Evolutionary conservation across 1,140 invertebrate genomes (phyloP).

Genomic region (Paralvinella palmiformis): DNA sequence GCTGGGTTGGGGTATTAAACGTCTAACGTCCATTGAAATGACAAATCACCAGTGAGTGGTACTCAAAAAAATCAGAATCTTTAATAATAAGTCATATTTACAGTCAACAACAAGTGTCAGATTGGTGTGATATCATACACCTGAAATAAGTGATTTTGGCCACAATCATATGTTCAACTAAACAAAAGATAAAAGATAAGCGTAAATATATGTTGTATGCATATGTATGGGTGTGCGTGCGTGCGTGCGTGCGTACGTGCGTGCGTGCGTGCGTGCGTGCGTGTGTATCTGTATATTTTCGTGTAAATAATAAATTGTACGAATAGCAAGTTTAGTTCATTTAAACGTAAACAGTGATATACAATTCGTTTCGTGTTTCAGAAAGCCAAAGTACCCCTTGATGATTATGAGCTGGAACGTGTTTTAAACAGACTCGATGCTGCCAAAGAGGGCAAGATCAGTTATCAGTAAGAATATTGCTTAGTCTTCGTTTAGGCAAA

Average conservation of each 20-base stretch:
- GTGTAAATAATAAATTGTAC: too few relatives aligned
- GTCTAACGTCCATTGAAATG: too few relatives aligned
- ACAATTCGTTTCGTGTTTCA: too few relatives aligned
- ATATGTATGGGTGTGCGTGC: not conserved
- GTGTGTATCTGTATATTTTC: not conserved
- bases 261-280: not conserved
- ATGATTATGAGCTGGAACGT: conserved; percentile 15
- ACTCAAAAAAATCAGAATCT: not conserved
- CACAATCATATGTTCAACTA: not conserved
- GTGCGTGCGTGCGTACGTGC: not conserved
- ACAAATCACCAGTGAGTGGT: not conserved
- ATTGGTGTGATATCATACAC: not conserved
- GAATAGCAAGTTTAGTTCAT: too few relatives aligned
- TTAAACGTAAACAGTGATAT: too few relatives aligned
- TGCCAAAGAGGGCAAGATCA: conserved; percentile 16
- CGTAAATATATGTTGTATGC: not conserved
- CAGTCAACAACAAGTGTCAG: not conserved
- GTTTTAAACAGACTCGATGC: conserved; percentile 8
- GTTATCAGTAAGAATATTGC: conserved; percentile 12
- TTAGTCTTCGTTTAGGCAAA: too few relatives aligned
- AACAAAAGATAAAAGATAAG: not conserved
- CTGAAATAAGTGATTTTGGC: not conserved
- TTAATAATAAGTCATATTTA: not conserved
- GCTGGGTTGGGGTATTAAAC: too few relatives aligned
- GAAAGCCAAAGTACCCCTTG: conserved; percentile 14